Conservation (phyloP, 1,140 invertebrate genomes). For the Microplitis mediator region DNA sequence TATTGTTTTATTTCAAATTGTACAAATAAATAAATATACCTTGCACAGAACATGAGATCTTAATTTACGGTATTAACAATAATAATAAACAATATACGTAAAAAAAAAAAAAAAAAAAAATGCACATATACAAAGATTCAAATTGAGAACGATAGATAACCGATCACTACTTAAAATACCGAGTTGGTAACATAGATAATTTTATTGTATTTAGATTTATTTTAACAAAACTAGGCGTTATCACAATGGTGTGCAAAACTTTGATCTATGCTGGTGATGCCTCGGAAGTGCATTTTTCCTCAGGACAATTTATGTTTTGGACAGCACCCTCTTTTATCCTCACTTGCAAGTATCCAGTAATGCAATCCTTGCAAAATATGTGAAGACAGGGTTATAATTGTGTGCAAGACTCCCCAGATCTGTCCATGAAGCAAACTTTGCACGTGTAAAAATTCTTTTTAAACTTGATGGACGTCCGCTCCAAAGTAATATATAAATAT, state of each 20-base stretch:
- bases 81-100: background rate
- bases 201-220: background rate
- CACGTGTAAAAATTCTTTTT: slow-evolving; percentile 54
- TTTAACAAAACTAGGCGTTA: background rate
- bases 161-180: no score
- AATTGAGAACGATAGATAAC: no score
- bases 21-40: no score
- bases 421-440: slow-evolving; percentile 64
- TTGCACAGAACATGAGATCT: slow-evolving; percentile 3
- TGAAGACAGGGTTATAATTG: slow-evolving; percentile 68
- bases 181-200: background rate
- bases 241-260: slow-evolving; percentile 65
- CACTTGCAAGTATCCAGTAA: slow-evolving; percentile 65
- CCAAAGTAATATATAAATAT: no score
- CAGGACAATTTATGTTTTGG: slow-evolving; percentile 66
- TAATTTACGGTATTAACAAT: background rate
- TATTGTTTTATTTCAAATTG: no score
- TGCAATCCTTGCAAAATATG: slow-evolving; percentile 70
- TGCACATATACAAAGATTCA: no score
- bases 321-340: slow-evolving; percentile 70
- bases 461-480: slow-evolving; percentile 53
- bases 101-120: no score
- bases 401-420: slow-evolving; percentile 64
- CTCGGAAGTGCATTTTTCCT: slow-evolving; percentile 67
- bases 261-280: slow-evolving; percentile 65